Conservation (phyloP, 2,888 invertebrate genomes). For the Monoplex corrugatus region DNA sequence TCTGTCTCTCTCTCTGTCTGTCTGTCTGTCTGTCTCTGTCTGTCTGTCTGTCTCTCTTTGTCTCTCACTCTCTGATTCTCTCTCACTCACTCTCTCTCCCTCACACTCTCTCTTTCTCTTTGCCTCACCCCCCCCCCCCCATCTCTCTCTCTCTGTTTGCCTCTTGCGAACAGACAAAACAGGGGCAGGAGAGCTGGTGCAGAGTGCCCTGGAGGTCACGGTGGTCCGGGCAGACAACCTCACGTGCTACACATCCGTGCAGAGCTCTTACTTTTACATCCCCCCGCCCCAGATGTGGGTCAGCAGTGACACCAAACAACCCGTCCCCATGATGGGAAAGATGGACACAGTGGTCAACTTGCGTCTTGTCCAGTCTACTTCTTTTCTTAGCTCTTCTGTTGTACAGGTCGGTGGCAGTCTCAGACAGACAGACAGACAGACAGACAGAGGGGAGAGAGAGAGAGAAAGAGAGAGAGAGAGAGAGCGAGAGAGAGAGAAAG, state of each 20-base stretch:
- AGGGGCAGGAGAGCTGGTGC: conserved; percentile 28
- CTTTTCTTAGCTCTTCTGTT: neutral
- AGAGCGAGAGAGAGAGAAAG: too few relatives aligned
- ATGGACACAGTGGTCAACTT: neutral
- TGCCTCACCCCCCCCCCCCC: neutral
- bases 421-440: too few relatives aligned
- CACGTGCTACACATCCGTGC: conserved; percentile 32
- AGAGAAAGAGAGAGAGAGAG: too few relatives aligned
- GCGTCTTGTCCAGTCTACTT: neutral
- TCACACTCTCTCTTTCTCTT: too few relatives aligned
- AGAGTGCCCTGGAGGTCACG: neutral
- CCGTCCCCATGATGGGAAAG: conserved; percentile 38
- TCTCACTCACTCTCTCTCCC: too few relatives aligned
- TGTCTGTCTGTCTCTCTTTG: neutral
- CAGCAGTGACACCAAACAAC: conserved; percentile 5
- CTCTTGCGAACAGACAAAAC: neutral
- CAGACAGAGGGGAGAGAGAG: too few relatives aligned
- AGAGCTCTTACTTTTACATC: conserved; percentile 44
- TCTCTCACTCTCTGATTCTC: too few relatives aligned
- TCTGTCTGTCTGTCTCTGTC: too few relatives aligned
- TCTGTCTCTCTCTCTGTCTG: neutral
- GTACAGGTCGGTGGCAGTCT: neutral
- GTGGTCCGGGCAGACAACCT: conserved; percentile 21
- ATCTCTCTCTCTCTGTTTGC: neutral
- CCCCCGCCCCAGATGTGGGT: conserved; percentile 32